Evolutionary conservation across 2,113 vertebrate species (phyloP).

Genomic region (Monarcha castaneiventris): DNA sequence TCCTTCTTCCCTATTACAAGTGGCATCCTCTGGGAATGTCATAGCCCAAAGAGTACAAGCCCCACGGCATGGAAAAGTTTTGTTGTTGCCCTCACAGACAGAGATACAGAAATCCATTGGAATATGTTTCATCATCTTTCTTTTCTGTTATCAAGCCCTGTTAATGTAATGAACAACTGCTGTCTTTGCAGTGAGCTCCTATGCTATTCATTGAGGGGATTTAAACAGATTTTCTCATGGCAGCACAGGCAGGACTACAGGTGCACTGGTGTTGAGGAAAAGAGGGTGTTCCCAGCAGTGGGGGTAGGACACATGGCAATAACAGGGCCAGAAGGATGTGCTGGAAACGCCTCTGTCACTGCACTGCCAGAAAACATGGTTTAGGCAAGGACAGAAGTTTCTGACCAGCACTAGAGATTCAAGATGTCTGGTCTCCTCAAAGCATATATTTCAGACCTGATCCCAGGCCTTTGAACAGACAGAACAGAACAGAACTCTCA

Average conservation of each 20-base stretch:
- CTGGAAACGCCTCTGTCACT: background rate
- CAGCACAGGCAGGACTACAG: background rate
- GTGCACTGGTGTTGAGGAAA: background rate
- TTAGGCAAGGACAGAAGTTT: background rate
- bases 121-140: background rate
- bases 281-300: background rate
- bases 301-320: background rate
- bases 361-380: background rate
- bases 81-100: background rate
- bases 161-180: background rate
- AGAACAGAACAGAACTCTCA: background rate
- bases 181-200: constrained; percentile 45
- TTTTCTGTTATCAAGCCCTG: background rate
- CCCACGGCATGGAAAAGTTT: background rate
- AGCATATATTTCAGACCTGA: background rate
- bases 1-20: background rate
- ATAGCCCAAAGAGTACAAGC: constrained; percentile 13
- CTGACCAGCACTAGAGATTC: background rate
- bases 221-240: constrained; percentile 26
- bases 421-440: background rate
- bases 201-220: background rate
- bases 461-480: background rate
- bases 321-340: background rate
- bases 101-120: constrained; percentile 45
- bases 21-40: constrained; percentile 9